phyloP scores from a whole-genome alignment of 2,113 vertebrate genomes.

The Malurus elegans region DNA sequence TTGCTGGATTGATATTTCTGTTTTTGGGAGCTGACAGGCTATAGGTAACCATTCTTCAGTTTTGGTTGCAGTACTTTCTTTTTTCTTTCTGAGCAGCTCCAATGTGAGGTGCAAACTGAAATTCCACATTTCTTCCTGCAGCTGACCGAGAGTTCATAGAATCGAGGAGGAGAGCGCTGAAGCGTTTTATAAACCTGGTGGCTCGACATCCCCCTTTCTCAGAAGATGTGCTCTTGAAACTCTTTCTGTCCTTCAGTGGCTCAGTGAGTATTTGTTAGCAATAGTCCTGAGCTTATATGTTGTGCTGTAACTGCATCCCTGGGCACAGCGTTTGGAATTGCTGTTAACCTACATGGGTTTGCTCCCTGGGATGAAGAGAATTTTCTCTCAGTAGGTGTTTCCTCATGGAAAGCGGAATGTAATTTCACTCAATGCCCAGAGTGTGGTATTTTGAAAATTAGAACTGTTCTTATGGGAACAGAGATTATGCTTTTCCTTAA shows the following conservation, averaged over 20 bases:
- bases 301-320: background rate
- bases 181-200: constrained; percentile 92
- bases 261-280: constrained; percentile 77
- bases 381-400: background rate
- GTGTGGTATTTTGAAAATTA: background rate
- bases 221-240: constrained; percentile 87
- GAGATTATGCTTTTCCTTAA: background rate
- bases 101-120: background rate
- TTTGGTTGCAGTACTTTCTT: background rate
- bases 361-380: background rate
- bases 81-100: background rate
- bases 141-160: constrained; percentile 96
- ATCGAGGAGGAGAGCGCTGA: constrained; percentile 84
- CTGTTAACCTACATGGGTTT: background rate
- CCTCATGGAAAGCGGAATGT: background rate
- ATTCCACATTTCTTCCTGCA: constrained; percentile 41
- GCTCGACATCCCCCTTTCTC: constrained; percentile 92
- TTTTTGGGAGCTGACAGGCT: background rate
- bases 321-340: background rate
- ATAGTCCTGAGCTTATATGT: background rate
- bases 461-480: background rate
- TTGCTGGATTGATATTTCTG: background rate
- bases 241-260: constrained; percentile 91
- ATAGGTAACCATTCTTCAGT: background rate
- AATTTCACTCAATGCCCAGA: background rate